Percentiles rank a stretch among this genome's conserved stretches.
phyloP scores from a whole-genome alignment of 64 coral and sea anemone species.

The Cladopsammia gracilis region DNA sequence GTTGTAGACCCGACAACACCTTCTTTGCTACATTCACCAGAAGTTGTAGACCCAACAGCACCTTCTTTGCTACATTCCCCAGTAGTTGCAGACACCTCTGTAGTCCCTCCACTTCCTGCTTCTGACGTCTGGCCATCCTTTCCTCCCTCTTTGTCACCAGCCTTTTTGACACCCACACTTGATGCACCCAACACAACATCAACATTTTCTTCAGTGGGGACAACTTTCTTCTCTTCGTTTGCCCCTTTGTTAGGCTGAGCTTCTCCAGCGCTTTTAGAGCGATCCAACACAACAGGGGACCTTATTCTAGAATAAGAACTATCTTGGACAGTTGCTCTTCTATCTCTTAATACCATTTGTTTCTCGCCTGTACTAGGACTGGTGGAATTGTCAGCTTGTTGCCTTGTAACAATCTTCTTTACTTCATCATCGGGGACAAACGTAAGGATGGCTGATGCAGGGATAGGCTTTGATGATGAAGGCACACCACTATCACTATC shows the following conservation, averaged over 20 bases:
- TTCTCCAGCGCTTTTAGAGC: not conserved
- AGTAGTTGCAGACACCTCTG: not conserved
- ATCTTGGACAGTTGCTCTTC: conserved; percentile 7
- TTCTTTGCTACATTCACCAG: not conserved
- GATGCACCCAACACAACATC: not conserved
- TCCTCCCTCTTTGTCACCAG: not conserved
- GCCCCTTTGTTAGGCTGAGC: not conserved
- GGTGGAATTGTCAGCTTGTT: not conserved
- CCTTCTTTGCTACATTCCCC: not conserved
- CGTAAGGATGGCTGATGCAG: conserved; percentile 42
- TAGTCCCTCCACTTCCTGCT: not conserved
- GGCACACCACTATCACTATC: not conserved
- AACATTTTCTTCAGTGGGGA: not conserved
- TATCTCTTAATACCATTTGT: conserved; percentile 31
- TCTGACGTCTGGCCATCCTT: not conserved
- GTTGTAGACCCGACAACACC: too few relatives aligned
- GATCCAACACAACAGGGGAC: not conserved
- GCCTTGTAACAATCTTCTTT: conserved; percentile 58
- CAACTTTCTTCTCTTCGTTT: not conserved
- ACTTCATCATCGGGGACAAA: conserved; percentile 72
- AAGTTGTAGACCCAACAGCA: not conserved
- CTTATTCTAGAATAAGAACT: not conserved
- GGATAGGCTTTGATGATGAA: not conserved
- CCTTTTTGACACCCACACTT: not conserved
- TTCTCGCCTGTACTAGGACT: not conserved